phyloP scores from a whole-genome alignment of 53 echinoderm and acorn worm species.

The Stichopus horrens region DNA sequence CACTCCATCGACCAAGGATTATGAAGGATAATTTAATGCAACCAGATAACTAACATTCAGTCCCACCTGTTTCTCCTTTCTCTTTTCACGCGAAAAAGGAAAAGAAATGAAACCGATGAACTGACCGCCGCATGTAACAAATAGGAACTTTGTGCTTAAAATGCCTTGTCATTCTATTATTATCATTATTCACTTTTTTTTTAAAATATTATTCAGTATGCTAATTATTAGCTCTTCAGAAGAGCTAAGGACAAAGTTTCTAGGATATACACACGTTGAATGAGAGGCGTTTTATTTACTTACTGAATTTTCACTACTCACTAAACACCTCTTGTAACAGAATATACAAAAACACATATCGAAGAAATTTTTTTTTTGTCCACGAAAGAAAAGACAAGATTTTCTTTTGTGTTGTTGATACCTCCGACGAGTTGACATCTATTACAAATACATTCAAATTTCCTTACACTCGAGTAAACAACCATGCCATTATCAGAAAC shows the following conservation, averaged over 20 bases:
- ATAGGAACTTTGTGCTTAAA: neutral
- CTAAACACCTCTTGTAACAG: constrained; percentile 25
- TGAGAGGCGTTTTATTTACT: neutral
- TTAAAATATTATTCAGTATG: too few species aligned
- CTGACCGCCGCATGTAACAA: neutral
- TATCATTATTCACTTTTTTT: too few species aligned
- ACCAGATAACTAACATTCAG: neutral
- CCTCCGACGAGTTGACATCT: constrained; percentile 10
- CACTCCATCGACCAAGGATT: too few species aligned
- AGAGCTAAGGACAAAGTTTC: too few species aligned
- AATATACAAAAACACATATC: constrained; percentile 50
- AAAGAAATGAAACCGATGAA: neutral
- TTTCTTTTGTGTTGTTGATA: constrained; percentile 23
- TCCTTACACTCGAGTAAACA: constrained; percentile 18
- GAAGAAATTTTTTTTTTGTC: constrained; percentile 32
- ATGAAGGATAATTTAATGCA: neutral
- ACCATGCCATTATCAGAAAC: constrained; percentile 11
- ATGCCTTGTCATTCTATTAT: neutral
- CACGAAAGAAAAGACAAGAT: constrained; percentile 34
- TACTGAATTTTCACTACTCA: neutral
- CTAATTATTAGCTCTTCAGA: too few species aligned
- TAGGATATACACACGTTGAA: constrained; percentile 3
- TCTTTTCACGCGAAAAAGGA: neutral
- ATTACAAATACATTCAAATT: constrained; percentile 34
- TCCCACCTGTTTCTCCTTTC: neutral